Evolutionary conservation across 2,888 invertebrate genomes (phyloP).

Genomic region (Acronicta psi): DNA sequence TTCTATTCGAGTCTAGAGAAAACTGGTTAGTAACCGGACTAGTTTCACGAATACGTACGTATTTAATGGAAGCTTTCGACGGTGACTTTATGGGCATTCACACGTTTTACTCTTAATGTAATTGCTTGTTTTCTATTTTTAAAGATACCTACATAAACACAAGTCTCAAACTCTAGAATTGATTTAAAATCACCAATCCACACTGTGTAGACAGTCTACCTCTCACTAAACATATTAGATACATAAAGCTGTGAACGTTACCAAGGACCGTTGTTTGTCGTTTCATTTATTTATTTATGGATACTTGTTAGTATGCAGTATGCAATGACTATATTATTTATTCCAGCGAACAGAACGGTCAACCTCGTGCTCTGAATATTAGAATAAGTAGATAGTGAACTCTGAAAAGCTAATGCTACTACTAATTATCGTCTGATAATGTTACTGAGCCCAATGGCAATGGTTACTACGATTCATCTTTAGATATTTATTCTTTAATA

Average conservation of each 20-base stretch:
- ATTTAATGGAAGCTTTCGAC: conserved; percentile 63
- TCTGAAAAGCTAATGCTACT: conserved; percentile 16
- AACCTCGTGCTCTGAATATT: conserved; percentile 77
- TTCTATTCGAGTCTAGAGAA: conserved; percentile 61
- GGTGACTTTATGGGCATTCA: conserved; percentile 45
- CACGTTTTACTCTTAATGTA: too few relatives aligned
- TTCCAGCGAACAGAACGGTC: conserved; percentile 78
- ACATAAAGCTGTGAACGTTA: conserved; percentile 36
- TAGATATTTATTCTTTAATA: too few relatives aligned
- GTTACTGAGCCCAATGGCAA: too few relatives aligned
- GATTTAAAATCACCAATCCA: too few relatives aligned
- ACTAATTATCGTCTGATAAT: too few relatives aligned
- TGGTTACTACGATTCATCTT: too few relatives aligned
- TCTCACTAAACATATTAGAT: conserved; percentile 7
- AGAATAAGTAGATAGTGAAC: conserved; percentile 40
- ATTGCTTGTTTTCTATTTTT: too few relatives aligned
- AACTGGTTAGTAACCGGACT: conserved; percentile 62
- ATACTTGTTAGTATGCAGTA: conserved; percentile 72
- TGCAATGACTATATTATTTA: conserved; percentile 75
- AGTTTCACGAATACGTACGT: conserved; percentile 56
- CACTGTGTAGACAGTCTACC: too few relatives aligned
- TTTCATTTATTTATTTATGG: conserved; percentile 54
- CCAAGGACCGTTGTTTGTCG: conserved; percentile 52
- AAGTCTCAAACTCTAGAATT: too few relatives aligned
- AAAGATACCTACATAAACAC: too few relatives aligned